A percentile compares a stretch with the other conserved stretches of the same genome.
Evolutionary conservation across 1,140 invertebrate species (phyloP).

Genomic region (Copidosoma floridanum): DNA sequence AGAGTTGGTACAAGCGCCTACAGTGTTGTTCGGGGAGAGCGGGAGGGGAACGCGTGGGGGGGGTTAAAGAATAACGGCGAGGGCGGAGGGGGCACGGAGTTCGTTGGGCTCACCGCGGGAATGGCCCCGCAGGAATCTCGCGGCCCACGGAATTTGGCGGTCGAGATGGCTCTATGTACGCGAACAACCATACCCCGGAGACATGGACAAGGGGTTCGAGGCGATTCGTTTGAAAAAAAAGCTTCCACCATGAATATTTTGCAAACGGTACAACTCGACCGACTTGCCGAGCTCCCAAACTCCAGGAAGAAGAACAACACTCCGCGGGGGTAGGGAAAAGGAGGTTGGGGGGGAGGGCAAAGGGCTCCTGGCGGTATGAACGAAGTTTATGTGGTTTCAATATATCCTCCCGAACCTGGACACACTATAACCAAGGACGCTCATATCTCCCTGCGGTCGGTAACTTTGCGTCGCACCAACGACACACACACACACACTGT

Average conservation of each 20-base stretch:
- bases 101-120: slow-evolving; percentile 38
- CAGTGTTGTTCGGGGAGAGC: no score
- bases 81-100: not conserved
- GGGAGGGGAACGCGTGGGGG: no score
- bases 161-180: not conserved
- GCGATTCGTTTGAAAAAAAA: no score
- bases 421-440: slow-evolving; percentile 39
- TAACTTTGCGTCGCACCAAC: slow-evolving; percentile 15
- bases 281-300: no score
- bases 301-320: no score
- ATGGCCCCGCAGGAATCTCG: slow-evolving; percentile 42
- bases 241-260: no score
- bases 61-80: slow-evolving; percentile 20
- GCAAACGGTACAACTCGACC: no score
- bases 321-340: no score
- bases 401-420: slow-evolving; percentile 35
- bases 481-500: no score
- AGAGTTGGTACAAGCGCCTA: no score
- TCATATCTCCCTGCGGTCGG: slow-evolving; percentile 44
- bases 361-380: slow-evolving; percentile 27
- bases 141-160: not conserved
- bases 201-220: no score
- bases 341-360: not conserved
- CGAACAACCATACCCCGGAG: not conserved
- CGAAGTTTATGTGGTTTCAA: slow-evolving; percentile 45